Percentiles rank a stretch among this genome's conserved stretches.
phyloP scores from a whole-genome alignment of 1,140 invertebrate species.

The Lordiphosa stackelbergi region DNA sequence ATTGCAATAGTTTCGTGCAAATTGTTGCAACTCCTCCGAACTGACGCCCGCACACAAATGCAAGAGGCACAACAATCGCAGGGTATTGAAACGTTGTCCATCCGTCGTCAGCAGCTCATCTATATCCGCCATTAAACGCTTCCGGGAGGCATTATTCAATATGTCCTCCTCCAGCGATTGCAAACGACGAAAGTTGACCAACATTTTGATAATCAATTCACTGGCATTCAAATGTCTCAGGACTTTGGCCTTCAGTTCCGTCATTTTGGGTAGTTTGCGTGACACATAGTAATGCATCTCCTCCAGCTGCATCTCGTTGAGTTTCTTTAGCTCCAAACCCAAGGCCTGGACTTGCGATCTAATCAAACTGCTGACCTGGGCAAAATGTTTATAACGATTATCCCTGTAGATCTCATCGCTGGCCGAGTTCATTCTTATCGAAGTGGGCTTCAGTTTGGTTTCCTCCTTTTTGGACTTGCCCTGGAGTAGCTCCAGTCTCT shows the following conservation, averaged over 20 bases:
- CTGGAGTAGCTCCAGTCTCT: conserved; percentile 61
- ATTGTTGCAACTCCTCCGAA: conserved; percentile 81
- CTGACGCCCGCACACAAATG: conserved; percentile 85
- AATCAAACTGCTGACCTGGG: conserved; percentile 90
- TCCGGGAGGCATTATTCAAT: conserved; percentile 83
- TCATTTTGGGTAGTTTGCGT: conserved; percentile 88
- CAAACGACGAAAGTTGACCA: conserved; percentile 88
- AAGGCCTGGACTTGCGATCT: conserved; percentile 90
- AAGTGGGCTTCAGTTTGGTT: conserved; percentile 58
- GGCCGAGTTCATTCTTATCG: conserved; percentile 82
- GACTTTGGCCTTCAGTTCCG: conserved; percentile 86
- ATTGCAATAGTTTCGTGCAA: conserved; percentile 90
- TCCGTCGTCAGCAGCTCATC: conserved; percentile 85
- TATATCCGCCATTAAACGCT: conserved; percentile 81
- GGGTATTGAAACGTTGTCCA: conserved; percentile 81
- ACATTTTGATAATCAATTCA: conserved; percentile 87
- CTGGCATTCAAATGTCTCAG: conserved; percentile 93
- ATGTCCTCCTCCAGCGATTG: conserved; percentile 89
- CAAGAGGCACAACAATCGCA: conserved; percentile 87
- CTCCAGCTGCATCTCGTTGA: conserved; percentile 87
- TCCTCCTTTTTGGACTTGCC: conserved; percentile 39
- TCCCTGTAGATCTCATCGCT: conserved; percentile 89
- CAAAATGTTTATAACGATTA: conserved; percentile 94
- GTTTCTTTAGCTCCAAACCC: conserved; percentile 86
- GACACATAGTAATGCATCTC: conserved; percentile 95